Evolutionary conservation across 2,113 vertebrate genomes (phyloP).

Genomic region (Pygoscelis adeliae): DNA sequence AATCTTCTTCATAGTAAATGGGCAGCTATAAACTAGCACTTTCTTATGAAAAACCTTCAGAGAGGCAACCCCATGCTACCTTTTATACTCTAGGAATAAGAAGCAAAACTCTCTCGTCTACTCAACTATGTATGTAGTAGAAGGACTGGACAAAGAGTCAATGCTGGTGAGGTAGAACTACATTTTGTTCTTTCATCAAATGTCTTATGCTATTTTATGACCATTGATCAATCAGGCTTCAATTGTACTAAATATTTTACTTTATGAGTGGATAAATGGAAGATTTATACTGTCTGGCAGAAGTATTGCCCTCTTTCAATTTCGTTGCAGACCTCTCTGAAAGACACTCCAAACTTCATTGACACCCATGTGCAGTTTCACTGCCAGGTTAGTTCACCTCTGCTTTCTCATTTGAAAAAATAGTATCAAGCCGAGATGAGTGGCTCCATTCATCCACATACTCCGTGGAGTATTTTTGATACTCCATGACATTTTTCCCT

Average conservation of each 20-base stretch:
- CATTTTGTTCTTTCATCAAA: background rate
- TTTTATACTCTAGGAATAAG: background rate
- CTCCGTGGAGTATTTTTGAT: background rate
- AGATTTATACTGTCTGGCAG: background rate
- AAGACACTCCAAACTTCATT: background rate
- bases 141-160: background rate
- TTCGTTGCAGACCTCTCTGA: background rate
- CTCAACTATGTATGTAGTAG: background rate
- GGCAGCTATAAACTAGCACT: background rate
- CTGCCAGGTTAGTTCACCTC: background rate
- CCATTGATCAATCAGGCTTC: background rate
- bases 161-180: background rate
- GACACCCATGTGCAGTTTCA: background rate
- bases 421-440: background rate
- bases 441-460: background rate
- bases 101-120: background rate
- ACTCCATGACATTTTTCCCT: background rate
- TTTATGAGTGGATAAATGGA: background rate
- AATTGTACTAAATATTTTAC: background rate
- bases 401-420: background rate
- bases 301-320: background rate
- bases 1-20: background rate
- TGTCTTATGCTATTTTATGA: background rate
- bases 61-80: background rate
- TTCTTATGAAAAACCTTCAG: background rate